Evolutionary conservation across 2,797 vertebrate genomes (phyloP).

Genomic region (Uromys caudimaculatus): DNA sequence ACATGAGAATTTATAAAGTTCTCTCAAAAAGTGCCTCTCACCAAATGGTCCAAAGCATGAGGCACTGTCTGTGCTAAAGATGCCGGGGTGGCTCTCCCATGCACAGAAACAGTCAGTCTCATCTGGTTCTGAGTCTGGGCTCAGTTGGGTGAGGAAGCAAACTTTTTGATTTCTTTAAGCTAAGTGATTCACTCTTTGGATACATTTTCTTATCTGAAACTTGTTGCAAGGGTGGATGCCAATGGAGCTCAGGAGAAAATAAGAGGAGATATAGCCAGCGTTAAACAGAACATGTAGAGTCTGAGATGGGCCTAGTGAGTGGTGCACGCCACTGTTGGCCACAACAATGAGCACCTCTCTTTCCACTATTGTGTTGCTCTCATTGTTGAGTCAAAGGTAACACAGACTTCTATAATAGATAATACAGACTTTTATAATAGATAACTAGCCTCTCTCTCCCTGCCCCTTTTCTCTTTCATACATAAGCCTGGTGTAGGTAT

Average conservation of each 20-base stretch:
- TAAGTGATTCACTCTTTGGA: conserved; percentile 9
- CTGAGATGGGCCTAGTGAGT: neutral
- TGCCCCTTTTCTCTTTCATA: neutral
- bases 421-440: too few species aligned
- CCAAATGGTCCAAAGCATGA: neutral
- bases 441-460: neutral
- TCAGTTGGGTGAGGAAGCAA: neutral
- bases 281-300: neutral
- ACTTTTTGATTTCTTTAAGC: conserved; percentile 29
- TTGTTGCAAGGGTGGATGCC: neutral
- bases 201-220: conserved; percentile 8
- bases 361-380: neutral
- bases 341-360: neutral
- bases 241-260: neutral
- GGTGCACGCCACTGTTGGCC: neutral
- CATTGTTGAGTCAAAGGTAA: neutral
- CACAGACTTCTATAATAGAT: neutral
- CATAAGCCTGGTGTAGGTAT: neutral
- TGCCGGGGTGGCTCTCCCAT: neutral
- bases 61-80: neutral
- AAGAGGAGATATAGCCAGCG: neutral
- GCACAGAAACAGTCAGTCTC: neutral
- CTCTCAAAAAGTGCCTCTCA: neutral
- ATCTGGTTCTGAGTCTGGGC: neutral
- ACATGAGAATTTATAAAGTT: neutral